Conservation (phyloP, 2,797 vertebrate genomes). For the Discoglossus pictus region DNA sequence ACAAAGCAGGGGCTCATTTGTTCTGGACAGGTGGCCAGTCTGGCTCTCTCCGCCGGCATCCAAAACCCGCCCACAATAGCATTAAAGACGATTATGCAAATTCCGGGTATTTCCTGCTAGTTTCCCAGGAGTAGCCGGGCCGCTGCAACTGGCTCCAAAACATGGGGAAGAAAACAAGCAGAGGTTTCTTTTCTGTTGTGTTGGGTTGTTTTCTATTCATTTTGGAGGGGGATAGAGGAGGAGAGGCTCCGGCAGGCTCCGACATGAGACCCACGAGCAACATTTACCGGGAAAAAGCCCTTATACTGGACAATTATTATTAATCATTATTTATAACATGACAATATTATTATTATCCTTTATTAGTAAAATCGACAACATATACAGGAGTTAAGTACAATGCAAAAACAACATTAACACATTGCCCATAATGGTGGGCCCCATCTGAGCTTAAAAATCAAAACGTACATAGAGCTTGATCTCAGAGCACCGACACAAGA, state of each 20-base stretch:
- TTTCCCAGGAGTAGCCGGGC: slow-evolving; percentile 80
- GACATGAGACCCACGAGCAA: not conserved
- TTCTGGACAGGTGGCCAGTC: slow-evolving; percentile 82
- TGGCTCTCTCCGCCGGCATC: slow-evolving; percentile 61
- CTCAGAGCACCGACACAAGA: no score
- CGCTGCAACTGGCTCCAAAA: slow-evolving; percentile 68
- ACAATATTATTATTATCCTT: no score
- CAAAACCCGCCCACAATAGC: slow-evolving; percentile 69
- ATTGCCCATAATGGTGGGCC: no score
- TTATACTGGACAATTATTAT: no score
- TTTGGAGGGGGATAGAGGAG: not conserved
- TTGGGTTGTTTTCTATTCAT: no score
- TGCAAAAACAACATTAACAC: no score
- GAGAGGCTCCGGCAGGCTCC: not conserved
- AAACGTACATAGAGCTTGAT: no score
- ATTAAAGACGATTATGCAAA: slow-evolving; percentile 85
- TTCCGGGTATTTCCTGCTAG: slow-evolving; percentile 66
- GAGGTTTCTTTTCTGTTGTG: no score
- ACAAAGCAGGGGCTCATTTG: slow-evolving; percentile 76
- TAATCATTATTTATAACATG: no score
- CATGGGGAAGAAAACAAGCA: slow-evolving; percentile 71
- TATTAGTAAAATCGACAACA: no score
- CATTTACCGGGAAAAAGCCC: slow-evolving; percentile 31
- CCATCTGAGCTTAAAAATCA: no score
- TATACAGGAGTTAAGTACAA: no score